phyloP scores from a whole-genome alignment of 2,797 vertebrate species.

The Crocidura indochinensis region DNA sequence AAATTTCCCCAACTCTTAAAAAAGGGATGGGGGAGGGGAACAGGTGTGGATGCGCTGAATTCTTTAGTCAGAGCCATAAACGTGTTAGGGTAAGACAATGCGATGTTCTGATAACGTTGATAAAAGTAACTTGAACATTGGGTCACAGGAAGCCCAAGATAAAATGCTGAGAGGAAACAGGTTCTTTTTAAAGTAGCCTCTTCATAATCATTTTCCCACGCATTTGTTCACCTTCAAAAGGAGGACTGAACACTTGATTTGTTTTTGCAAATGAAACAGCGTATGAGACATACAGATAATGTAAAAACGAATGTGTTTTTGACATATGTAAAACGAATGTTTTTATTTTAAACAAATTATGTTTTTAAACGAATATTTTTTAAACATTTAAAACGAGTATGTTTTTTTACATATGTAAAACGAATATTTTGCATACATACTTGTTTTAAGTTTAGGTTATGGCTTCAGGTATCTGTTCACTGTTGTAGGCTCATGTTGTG shows the following conservation, averaged over 20 bases:
- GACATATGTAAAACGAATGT: not conserved
- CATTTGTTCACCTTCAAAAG: slow-evolving; percentile 80
- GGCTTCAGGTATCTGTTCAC: not conserved
- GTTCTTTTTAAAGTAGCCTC: slow-evolving; percentile 86
- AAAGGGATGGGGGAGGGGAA: slow-evolving; percentile 75
- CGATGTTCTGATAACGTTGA: slow-evolving; percentile 85
- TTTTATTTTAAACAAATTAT: no score
- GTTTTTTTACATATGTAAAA: not conserved
- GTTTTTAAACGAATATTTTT: no score
- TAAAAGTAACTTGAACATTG: slow-evolving; percentile 80
- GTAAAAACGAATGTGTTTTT: not conserved
- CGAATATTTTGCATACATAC: not conserved
- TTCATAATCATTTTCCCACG: slow-evolving; percentile 86
- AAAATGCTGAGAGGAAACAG: slow-evolving; percentile 82
- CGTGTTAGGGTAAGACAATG: slow-evolving; percentile 68
- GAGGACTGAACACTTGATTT: slow-evolving; percentile 81
- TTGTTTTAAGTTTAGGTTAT: not conserved
- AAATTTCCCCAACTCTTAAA: slow-evolving; percentile 84
- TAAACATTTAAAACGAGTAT: no score
- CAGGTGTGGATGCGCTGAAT: slow-evolving; percentile 80
- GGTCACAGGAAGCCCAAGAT: slow-evolving; percentile 86
- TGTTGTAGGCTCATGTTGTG: not conserved
- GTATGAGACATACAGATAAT: slow-evolving; percentile 63
- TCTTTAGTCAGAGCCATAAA: slow-evolving; percentile 76
- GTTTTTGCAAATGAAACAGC: slow-evolving; percentile 81